Percentiles rank a stretch among this genome's conserved stretches.
Conservation (phyloP, 2,113 vertebrate genomes). For the Sander lucioperca region DNA sequence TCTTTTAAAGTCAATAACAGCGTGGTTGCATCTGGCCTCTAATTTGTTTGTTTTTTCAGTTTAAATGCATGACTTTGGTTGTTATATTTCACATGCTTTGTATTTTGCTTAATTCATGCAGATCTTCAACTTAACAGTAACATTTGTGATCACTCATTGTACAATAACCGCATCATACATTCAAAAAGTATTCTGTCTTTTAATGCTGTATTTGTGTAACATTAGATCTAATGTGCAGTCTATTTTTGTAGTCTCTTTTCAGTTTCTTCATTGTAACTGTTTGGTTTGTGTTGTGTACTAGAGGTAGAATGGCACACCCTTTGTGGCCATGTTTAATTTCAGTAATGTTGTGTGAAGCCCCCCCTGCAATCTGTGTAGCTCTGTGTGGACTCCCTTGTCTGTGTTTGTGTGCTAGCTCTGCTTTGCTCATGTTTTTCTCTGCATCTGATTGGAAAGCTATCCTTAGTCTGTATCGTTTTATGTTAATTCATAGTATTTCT, state of each 20-base stretch:
- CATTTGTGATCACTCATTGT: slow-evolving; percentile 40
- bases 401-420: slow-evolving; percentile 41
- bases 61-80: slow-evolving; percentile 60
- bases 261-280: not conserved
- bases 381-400: slow-evolving; percentile 14
- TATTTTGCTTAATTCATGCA: slow-evolving; percentile 40
- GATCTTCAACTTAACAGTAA: slow-evolving; percentile 9
- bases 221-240: not conserved
- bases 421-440: slow-evolving; percentile 35
- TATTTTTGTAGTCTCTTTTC: slow-evolving; percentile 14
- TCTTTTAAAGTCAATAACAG: slow-evolving; percentile 11
- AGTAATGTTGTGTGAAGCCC: slow-evolving; percentile 36
- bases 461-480: not conserved
- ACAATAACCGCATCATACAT: slow-evolving; percentile 26
- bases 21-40: slow-evolving; percentile 81
- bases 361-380: slow-evolving; percentile 7
- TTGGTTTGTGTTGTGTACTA: slow-evolving; percentile 32
- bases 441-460: slow-evolving; percentile 1
- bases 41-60: slow-evolving; percentile 27
- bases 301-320: slow-evolving; percentile 8
- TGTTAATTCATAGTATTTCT: slow-evolving; percentile 4
- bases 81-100: slow-evolving; percentile 31
- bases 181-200: not conserved
- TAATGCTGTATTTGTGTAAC: slow-evolving; percentile 19
- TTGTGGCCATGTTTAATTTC: slow-evolving; percentile 46